phyloP scores from a whole-genome alignment of 2,113 vertebrate species.

The Pachypanchax playfairii region DNA sequence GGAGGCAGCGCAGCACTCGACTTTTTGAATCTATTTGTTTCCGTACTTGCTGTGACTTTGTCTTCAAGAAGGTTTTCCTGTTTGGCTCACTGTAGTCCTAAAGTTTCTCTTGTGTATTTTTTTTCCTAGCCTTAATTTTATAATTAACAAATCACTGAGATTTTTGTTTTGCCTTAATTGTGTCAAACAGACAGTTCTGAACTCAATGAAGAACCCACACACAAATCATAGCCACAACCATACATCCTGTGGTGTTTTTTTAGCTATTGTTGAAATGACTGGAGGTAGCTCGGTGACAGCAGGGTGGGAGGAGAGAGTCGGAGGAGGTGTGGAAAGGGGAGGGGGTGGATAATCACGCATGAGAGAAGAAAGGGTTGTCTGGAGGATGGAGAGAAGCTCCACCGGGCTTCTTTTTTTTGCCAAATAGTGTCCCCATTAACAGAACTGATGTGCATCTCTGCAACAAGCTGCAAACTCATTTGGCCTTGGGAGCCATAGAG shows the following conservation, averaged over 20 bases:
- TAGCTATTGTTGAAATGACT: slow-evolving; percentile 18
- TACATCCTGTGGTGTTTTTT: slow-evolving; percentile 52
- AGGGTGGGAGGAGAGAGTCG: slow-evolving; percentile 34
- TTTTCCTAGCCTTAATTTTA: not conserved
- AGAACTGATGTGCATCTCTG: slow-evolving; percentile 64
- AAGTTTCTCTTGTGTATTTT: not conserved
- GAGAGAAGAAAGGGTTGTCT: slow-evolving; percentile 44
- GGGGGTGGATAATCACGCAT: slow-evolving; percentile 52
- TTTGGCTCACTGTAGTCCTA: not conserved
- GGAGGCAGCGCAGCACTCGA: slow-evolving; percentile 19
- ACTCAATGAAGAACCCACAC: not conserved
- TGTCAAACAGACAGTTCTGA: slow-evolving; percentile 1
- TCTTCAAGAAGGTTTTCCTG: slow-evolving; percentile 21
- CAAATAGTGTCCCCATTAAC: slow-evolving; percentile 62
- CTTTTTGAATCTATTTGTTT: slow-evolving; percentile 28
- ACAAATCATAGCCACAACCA: slow-evolving; percentile 4
- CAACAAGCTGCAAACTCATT: slow-evolving; percentile 64
- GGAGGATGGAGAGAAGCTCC: slow-evolving; percentile 49
- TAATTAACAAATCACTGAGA: not conserved
- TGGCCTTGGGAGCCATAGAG: slow-evolving; percentile 65
- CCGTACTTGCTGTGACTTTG: slow-evolving; percentile 14
- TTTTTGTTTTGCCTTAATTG: slow-evolving; percentile 15
- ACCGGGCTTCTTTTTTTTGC: not conserved
- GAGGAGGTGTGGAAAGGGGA: not conserved
- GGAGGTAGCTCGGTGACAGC: slow-evolving; percentile 54